Conservation (phyloP, 2,113 vertebrate species). For the Heptranchias perlo region DNA sequence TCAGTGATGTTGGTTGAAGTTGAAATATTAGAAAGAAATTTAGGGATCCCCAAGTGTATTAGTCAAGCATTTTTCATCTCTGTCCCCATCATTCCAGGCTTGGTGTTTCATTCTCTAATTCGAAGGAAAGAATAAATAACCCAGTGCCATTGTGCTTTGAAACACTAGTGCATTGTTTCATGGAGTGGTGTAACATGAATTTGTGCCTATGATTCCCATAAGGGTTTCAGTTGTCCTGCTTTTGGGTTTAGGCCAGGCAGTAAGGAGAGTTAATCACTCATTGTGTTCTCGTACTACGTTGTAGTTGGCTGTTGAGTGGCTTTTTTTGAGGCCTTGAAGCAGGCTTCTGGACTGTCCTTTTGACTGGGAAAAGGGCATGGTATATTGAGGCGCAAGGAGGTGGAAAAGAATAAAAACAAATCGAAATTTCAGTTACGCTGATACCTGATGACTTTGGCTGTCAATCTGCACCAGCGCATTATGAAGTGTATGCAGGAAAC, state of each 20-base stretch:
- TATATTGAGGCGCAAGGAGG: background rate
- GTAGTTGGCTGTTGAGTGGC: background rate
- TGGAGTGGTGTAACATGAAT: background rate
- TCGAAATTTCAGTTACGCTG: no score
- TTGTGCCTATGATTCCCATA: background rate
- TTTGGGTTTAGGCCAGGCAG: background rate
- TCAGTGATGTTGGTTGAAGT: background rate
- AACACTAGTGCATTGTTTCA: background rate
- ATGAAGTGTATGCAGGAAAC: no score
- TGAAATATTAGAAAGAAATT: background rate
- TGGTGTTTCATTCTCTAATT: background rate
- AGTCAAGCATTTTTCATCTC: background rate
- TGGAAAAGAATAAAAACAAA: background rate
- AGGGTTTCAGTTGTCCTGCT: background rate
- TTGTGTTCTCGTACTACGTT: background rate
- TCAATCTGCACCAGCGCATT: no score
- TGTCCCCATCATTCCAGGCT: background rate
- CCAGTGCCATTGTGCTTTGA: background rate
- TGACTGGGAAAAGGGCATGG: background rate
- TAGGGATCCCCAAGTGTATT: background rate
- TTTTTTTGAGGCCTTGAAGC: background rate
- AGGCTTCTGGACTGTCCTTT: background rate
- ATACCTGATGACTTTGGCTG: no score
- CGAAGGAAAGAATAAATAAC: background rate
- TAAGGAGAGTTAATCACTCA: background rate